Percentiles rank a stretch among this genome's conserved stretches.
Evolutionary conservation across 1,140 invertebrate genomes (phyloP).

Genomic region (Leptonema lineaticorne): DNA sequence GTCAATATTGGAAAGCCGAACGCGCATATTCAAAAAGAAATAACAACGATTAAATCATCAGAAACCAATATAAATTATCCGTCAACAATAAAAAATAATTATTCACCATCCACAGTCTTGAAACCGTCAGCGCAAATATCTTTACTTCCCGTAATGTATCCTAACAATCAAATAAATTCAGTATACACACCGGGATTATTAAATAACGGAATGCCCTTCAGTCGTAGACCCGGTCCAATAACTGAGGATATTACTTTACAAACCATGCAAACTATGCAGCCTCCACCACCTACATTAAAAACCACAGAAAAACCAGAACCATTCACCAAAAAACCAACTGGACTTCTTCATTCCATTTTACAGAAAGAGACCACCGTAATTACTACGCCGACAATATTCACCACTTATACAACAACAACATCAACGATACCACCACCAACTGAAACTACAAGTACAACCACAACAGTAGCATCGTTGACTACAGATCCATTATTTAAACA

Average conservation of each 20-base stretch:
- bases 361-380: conserved; percentile 45
- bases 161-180: conserved; percentile 39
- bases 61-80: not conserved
- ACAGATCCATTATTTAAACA: conserved; percentile 62
- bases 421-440: conserved; percentile 50
- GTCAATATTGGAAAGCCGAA: conserved; percentile 53
- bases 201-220: conserved; percentile 37
- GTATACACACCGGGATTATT: conserved; percentile 33
- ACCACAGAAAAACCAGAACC: conserved; percentile 45
- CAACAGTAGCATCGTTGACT: conserved; percentile 48
- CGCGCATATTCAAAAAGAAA: conserved; percentile 47
- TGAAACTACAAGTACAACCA: conserved; percentile 46
- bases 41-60: conserved; percentile 27
- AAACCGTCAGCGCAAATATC: conserved; percentile 31
- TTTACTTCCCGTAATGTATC: conserved; percentile 23
- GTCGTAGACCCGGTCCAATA: conserved; percentile 35
- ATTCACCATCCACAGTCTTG: not conserved
- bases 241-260: conserved; percentile 44
- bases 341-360: conserved; percentile 43
- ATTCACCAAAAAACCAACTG: conserved; percentile 38
- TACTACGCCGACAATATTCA: conserved; percentile 22
- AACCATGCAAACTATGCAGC: conserved; percentile 56
- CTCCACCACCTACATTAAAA: conserved; percentile 47
- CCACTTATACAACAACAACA: conserved; percentile 45
- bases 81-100: conserved; percentile 2